Base-by-base conservation (phyloP, 2,888 invertebrate genomes). In the Myopa tessellatipennis region DNA sequence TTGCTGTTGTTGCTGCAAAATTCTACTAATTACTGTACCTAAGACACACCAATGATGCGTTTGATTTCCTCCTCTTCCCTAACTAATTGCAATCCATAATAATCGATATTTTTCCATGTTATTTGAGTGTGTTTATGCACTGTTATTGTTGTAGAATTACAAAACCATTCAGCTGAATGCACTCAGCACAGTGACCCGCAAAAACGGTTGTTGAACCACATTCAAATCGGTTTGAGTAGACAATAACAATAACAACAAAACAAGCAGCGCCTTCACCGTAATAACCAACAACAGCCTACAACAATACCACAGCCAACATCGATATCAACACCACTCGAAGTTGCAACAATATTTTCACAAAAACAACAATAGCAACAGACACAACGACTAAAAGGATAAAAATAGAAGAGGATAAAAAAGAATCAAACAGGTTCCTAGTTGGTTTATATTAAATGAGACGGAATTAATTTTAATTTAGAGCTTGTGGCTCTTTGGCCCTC, bases 151-250 rank as follows among this genome's bases (percentile, higher is more conserved):
- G 45, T 45, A 45, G 7, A 45, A 45, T 45, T 8, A 8, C 45
- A 10, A 45, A 45, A 45, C 45, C 45, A 14, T 5, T 6, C 34
- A 38, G 55, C 26, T 70, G 74, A 65, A 67, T 67, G 74, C 74
- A 67, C 55, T 74, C 65, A 50, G 65, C 74, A 67, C 74, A 74
- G 74, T 74, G 65, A 74, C 74, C 74, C 18, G 65, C 34, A 65
- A 65, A 74, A 45, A 36, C 74, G 52, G 63, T 74, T 74, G 38
- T 74, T 74, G 65, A 74, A 45, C 74, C 50, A 18, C 55, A 14
- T 34, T 34, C 6, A 36, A 50, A 65, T 61, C 16, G 50, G 36
- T 1, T 65, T n/a, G 63, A 14, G 36, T 10, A 34, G 4, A 36
- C 10, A 60, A 38, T 61, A n/a, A 50, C 40, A n/a, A 69, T 34